phyloP scores from a whole-genome alignment of 2,113 vertebrate species.

The Gallinago undulata region DNA sequence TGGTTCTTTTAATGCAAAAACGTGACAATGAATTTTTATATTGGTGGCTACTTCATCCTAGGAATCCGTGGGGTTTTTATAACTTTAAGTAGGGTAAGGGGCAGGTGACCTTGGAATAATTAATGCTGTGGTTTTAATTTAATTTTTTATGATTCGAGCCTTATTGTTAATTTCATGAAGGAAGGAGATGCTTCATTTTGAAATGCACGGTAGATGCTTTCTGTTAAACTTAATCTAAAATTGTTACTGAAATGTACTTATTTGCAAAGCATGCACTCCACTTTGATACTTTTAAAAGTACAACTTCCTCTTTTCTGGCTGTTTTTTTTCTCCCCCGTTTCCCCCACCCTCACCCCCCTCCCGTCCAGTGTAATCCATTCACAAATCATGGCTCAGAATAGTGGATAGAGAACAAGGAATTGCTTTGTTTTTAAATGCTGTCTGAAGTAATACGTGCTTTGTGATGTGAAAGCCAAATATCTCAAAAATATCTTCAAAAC shows the following conservation, averaged over 20 bases:
- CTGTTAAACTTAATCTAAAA: neutral
- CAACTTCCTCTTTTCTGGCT: conserved; percentile 30
- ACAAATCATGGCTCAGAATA: neutral
- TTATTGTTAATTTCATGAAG: neutral
- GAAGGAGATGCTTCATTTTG: neutral
- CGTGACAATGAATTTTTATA: neutral
- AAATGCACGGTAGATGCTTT: neutral
- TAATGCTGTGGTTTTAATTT: neutral
- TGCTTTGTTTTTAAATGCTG: conserved; percentile 35
- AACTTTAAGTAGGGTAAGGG: neutral
- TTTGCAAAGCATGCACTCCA: neutral
- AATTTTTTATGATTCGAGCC: neutral
- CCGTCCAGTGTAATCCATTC: neutral
- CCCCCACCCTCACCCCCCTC: neutral
- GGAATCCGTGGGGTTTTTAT: neutral
- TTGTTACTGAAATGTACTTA: neutral
- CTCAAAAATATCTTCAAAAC: conserved; percentile 1
- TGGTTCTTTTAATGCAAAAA: neutral
- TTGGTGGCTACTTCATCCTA: neutral
- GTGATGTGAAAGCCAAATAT: neutral
- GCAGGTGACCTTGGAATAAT: neutral
- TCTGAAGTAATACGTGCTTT: neutral
- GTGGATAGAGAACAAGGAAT: conserved; percentile 18
- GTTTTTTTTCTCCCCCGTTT: neutral
- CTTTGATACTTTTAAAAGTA: conserved; percentile 12